These are phyloP conservation scores for Drosophila subsilvestris DNA, from an alignment of 2,888 invertebrate genomes.

Conservation along the genomic window DNA sequence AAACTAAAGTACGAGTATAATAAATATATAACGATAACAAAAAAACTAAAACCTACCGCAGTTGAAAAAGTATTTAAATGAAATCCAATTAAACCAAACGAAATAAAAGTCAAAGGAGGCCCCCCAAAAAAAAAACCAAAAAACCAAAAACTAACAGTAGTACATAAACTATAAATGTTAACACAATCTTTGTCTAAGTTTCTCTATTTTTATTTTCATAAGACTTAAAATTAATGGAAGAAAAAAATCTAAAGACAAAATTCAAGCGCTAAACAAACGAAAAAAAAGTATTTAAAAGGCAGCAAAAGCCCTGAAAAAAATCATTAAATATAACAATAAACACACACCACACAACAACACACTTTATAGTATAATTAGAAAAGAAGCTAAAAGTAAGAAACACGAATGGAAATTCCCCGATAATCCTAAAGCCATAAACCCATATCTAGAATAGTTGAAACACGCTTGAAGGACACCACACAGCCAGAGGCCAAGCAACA, in stretches of 20 bases:
- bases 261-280: conserved; percentile 43
- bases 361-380: conserved; percentile 58
- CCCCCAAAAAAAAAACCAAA: conserved; percentile 2
- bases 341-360: background rate
- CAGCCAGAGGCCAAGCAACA: conserved; percentile 33
- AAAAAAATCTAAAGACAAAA: conserved; percentile 36
- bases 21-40: conserved; percentile 30
- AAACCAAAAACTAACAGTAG: conserved; percentile 51
- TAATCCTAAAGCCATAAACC: conserved; percentile 3
- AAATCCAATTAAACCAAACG: conserved; percentile 35
- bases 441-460: conserved; percentile 47
- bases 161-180: conserved; percentile 64
- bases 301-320: conserved; percentile 11
- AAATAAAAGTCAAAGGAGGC: conserved; percentile 43
- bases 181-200: conserved; percentile 60
- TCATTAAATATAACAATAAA: conserved; percentile 4
- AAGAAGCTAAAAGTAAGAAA: conserved; percentile 22
- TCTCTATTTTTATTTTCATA: conserved; percentile 65
- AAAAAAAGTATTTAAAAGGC: conserved; percentile 34
- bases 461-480: conserved; percentile 54
- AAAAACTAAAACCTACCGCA: conserved; percentile 68
- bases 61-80: conserved; percentile 51
- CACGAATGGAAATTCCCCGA: conserved; percentile 5
- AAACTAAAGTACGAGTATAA: conserved; percentile 55
- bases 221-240: conserved; percentile 43